These are phyloP conservation scores for Sylvicola fuscatus DNA, from an alignment of 2,888 invertebrate species.

Conservation along the genomic window DNA sequence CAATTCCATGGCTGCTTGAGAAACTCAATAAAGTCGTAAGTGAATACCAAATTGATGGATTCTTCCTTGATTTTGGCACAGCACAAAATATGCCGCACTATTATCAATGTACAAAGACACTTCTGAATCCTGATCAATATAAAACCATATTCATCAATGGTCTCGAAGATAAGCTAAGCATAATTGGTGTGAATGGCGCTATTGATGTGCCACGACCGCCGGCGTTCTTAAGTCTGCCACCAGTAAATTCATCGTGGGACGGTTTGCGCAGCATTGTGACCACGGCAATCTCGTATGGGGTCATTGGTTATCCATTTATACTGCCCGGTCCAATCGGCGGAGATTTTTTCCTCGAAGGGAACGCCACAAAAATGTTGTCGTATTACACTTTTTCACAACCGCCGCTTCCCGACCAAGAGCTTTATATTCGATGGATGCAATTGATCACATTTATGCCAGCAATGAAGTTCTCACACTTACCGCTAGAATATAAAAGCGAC, in stretches of 20 bases:
- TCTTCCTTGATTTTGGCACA: conserved; percentile 62
- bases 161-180: conserved; percentile 36
- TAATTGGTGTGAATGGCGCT: conserved; percentile 70
- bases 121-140: conserved; percentile 67
- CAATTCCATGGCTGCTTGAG: conserved; percentile 57
- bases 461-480: conserved; percentile 76
- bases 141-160: conserved; percentile 48
- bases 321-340: conserved; percentile 91
- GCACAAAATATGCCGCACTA: conserved; percentile 75
- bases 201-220: conserved; percentile 64
- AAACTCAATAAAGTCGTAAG: conserved; percentile 49
- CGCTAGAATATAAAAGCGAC: conserved; percentile 71
- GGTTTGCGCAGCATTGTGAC: conserved; percentile 67
- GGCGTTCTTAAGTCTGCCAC: conserved; percentile 67
- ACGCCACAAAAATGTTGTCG: conserved; percentile 23
- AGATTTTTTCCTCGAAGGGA: conserved; percentile 46
- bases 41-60: conserved; percentile 64
- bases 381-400: conserved; percentile 32
- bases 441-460: conserved; percentile 79
- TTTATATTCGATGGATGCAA: conserved; percentile 81
- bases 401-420: conserved; percentile 52
- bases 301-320: conserved; percentile 82
- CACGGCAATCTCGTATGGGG: conserved; percentile 67
- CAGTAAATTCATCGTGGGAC: conserved; percentile 75
- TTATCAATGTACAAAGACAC: conserved; percentile 50